Evolutionary conservation across 2,797 vertebrate genomes (phyloP).

Genomic region (Masticophis lateralis): DNA sequence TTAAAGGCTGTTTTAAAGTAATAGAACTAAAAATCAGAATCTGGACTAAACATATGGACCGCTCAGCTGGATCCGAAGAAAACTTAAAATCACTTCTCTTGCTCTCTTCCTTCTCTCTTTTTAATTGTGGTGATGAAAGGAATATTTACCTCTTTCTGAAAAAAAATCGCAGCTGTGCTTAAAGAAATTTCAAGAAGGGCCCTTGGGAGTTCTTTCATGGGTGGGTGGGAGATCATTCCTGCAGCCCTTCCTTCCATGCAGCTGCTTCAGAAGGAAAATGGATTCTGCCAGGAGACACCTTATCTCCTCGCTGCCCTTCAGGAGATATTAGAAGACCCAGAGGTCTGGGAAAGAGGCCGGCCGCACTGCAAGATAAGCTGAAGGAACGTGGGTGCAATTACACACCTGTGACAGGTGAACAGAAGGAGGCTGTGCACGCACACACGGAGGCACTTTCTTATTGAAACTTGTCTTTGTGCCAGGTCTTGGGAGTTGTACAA

Average conservation of each 20-base stretch:
- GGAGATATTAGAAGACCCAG: not conserved
- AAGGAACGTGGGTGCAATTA: not conserved
- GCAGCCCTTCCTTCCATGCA: not conserved
- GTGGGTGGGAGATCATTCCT: not conserved
- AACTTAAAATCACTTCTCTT: not conserved
- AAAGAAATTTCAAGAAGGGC: not conserved
- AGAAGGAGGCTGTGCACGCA: fast-evolving
- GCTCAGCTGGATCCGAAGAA: not conserved
- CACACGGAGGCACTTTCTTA: not conserved
- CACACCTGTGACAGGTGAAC: not conserved
- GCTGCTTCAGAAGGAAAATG: not conserved
- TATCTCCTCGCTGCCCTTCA: not conserved
- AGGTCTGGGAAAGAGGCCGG: not conserved
- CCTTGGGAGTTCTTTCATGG: not conserved
- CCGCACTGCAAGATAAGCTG: not conserved
- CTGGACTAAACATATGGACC: not conserved
- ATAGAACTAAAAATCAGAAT: not conserved
- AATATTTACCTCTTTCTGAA: not conserved
- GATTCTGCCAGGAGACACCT: not conserved
- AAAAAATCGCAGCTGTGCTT: not conserved
- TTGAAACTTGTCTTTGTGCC: fast-evolving
- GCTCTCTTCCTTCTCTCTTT: not conserved
- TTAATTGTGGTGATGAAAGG: not conserved
- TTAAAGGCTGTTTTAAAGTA: not conserved
- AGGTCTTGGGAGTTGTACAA: not conserved